Evolutionary conservation across 1,140 invertebrate genomes (phyloP).

Genomic region (Ganaspis sp.): DNA sequence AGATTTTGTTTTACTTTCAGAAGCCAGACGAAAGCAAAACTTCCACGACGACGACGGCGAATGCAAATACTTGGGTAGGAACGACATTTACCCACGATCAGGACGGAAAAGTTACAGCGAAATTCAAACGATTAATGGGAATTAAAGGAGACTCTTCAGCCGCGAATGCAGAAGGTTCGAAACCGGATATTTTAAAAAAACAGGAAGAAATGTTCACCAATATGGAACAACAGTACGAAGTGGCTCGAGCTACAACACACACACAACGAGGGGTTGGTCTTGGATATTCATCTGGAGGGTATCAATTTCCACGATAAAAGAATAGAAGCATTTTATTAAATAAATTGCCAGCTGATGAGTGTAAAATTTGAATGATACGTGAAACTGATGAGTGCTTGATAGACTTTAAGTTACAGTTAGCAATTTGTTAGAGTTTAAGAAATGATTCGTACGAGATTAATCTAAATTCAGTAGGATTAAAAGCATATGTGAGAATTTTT

Average conservation of each 20-base stretch:
- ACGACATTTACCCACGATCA: conserved; percentile 91
- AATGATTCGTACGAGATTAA: not conserved
- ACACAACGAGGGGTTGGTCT: conserved; percentile 94
- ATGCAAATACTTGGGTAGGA: conserved; percentile 85
- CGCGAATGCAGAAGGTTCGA: conserved; percentile 64
- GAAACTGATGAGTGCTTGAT: not conserved
- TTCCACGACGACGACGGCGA: conserved; percentile 63
- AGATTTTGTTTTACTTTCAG: conserved; percentile 52
- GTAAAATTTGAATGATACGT: not conserved
- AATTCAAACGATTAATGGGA: conserved; percentile 97
- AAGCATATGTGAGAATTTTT: not conserved
- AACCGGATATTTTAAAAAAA: conserved; percentile 83
- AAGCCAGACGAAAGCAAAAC: conserved; percentile 66
- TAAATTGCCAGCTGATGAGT: not conserved
- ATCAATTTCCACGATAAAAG: conserved; percentile 74
- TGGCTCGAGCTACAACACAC: conserved; percentile 93
- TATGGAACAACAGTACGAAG: conserved; percentile 96
- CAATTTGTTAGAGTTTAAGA: not conserved
- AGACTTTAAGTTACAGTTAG: not conserved
- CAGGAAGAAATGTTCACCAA: conserved; percentile 94
- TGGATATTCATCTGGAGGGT: conserved; percentile 81
- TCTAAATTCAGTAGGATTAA: not conserved
- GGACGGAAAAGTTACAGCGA: conserved; percentile 93
- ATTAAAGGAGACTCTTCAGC: conserved; percentile 83
- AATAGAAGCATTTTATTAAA: conserved; percentile 6